phyloP scores from a whole-genome alignment of 2,797 vertebrate species.

The Neoniphon sammara region DNA sequence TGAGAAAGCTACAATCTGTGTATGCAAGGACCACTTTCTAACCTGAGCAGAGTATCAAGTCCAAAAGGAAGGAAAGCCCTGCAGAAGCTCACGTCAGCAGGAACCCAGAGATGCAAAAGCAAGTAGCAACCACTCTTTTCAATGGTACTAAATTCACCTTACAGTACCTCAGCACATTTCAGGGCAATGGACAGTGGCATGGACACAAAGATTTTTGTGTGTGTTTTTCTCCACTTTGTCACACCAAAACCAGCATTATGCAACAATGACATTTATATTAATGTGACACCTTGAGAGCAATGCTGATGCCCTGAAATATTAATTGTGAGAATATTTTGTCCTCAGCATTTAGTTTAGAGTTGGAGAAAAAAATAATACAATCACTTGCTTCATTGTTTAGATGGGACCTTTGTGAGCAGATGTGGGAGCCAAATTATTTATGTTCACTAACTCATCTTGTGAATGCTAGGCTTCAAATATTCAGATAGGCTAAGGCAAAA shows the following conservation, averaged over 20 bases:
- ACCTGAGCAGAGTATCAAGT: conserved; percentile 11
- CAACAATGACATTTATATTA: conserved; percentile 51
- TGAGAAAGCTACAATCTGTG: conserved; percentile 29
- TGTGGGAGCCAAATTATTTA: conserved; percentile 47
- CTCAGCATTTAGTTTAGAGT: conserved; percentile 42
- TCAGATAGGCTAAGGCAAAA: conserved; percentile 19
- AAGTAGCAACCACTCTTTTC: conserved; percentile 12
- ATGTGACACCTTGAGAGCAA: conserved; percentile 29
- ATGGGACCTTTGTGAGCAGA: conserved; percentile 43
- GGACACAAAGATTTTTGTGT: background rate
- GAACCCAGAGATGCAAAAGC: conserved; percentile 14
- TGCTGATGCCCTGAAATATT: conserved; percentile 47
- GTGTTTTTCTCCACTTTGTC: conserved; percentile 13
- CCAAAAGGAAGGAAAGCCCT: conserved; percentile 11
- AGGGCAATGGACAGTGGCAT: background rate
- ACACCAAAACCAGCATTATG: conserved; percentile 27
- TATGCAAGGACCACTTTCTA: conserved; percentile 2
- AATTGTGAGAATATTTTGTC: conserved; percentile 35
- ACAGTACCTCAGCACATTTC: background rate
- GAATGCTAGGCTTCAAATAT: conserved; percentile 28
- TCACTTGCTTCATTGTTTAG: background rate
- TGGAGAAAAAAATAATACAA: conserved; percentile 39
- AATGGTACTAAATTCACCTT: conserved; percentile 12
- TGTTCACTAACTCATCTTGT: conserved; percentile 33
- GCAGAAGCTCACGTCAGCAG: background rate